Evolutionary conservation across 2,888 invertebrate species (phyloP), one percentile per base, ranked within the genome.

Genomic region (Drosophila ezoana): DNA sequence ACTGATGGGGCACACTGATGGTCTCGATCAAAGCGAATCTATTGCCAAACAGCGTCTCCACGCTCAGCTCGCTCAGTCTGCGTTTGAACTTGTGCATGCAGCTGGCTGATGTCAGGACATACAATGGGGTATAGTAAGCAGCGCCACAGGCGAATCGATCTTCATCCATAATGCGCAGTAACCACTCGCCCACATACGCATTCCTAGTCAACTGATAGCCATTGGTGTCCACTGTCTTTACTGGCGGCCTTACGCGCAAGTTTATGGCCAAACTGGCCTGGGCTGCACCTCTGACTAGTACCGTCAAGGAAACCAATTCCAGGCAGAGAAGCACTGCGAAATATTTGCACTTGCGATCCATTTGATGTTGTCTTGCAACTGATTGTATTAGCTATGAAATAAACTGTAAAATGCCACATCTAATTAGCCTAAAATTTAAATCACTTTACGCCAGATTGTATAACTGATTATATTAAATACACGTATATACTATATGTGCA

Each of bases 81-180:
- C 20, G 9, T 4, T 45, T 56, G 13, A 54, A 47, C 9, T 4
- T 8, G 3, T 66, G 44, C 44, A 75, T 33, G 43, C 74, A 75
- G 37, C 53, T 70, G 1, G 75, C 62, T 3, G 75, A 60, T 4
- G 75, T 70, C 1, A 75, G 11, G 1, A 51, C 66, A 10, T 44
- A 57, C 0, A 35, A 40, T 4, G 43, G 14, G 6, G 33, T 59
- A 14, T 45, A 73, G 44, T 65, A 69, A 16, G 68, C 51, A 1
- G 52, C 74, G 0, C 73, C 73, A 11, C 74, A 74, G n/a, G 35
- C 62, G 8, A 73, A 73, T 0, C 0, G 4, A 3, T 41, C 5
- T 8, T 51, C 51, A 3, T 47, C 6, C 57, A 75, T 37, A 20
- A 75, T 63, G 43, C 63, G 47, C 1, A 70, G 28, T 2, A 66